Evolutionary conservation across 2,797 vertebrate genomes (phyloP).

Genomic region (Lutra lutra): DNA sequence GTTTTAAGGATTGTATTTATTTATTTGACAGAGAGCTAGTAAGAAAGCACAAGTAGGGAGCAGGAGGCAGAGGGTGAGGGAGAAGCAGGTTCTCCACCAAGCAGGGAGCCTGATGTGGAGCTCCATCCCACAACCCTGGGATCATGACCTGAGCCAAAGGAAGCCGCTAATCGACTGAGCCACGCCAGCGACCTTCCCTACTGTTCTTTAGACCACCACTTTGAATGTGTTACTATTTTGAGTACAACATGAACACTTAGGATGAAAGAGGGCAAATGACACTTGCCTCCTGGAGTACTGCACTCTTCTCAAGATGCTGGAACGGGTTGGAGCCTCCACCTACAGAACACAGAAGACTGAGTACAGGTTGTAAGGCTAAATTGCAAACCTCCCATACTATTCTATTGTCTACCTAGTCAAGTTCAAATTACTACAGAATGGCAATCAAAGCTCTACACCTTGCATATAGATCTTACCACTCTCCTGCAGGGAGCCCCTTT

Average conservation of each 20-base stretch:
- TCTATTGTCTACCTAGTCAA: background rate
- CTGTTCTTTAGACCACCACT: background rate
- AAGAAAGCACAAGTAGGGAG: too few species aligned
- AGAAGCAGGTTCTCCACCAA: too few species aligned
- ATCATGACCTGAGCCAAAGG: too few species aligned
- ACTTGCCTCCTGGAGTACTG: conserved; percentile 90
- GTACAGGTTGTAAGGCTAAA: background rate
- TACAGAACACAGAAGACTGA: conserved; percentile 56
- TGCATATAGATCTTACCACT: background rate
- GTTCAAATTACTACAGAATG: background rate
- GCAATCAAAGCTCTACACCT: background rate
- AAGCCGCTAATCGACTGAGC: too few species aligned
- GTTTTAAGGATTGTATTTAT: too few species aligned
- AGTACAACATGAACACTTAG: too few species aligned
- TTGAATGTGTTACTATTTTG: background rate
- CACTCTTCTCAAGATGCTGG: conserved; percentile 90
- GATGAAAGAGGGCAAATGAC: background rate
- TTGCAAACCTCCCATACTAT: background rate
- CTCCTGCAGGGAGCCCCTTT: background rate
- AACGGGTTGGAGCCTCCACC: conserved; percentile 89
- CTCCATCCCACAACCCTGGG: too few species aligned
- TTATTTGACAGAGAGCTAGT: too few species aligned
- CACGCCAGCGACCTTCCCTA: background rate
- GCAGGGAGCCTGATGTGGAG: too few species aligned
- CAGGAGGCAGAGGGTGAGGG: too few species aligned